Percentiles rank a stretch among this genome's conserved stretches.
These are phyloP conservation scores for Micoletzkya japonica DNA, from an alignment of 2,888 invertebrate genomes.

Conservation along the genomic window DNA sequence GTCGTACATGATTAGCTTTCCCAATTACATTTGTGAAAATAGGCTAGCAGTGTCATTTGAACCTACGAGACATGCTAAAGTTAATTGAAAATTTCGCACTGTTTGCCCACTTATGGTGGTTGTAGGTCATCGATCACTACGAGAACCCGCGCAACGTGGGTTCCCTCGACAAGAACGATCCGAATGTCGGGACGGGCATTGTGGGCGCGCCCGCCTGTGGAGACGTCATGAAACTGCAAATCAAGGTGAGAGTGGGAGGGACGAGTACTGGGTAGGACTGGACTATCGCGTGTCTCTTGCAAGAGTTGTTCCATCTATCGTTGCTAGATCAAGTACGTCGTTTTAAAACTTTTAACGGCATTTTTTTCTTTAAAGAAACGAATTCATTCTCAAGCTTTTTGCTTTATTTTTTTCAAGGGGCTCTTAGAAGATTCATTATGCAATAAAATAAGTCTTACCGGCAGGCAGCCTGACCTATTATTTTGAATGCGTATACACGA, in stretches of 20 bases:
- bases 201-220: slow-evolving; percentile 99
- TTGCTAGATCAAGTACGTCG: not conserved
- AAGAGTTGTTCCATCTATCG: not conserved
- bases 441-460: no score
- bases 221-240: slow-evolving; percentile 98
- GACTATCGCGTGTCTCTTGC: not conserved
- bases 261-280: not conserved
- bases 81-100: no score
- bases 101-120: no score
- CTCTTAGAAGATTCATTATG: not conserved
- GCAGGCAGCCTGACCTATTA: no score
- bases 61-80: no score
- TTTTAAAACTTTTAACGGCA: not conserved
- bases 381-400: not conserved
- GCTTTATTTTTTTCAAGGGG: not conserved
- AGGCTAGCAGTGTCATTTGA: no score
- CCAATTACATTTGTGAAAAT: no score
- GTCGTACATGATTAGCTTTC: no score
- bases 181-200: slow-evolving; percentile 90
- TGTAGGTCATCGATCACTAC: slow-evolving; percentile 93
- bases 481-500: no score
- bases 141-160: slow-evolving; percentile 99
- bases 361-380: not conserved
- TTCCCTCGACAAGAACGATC: slow-evolving; percentile 89
- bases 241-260: slow-evolving; percentile 48